Base-by-base conservation (phyloP, 2,888 invertebrate species). In the Drosophila austrosaltans region DNA sequence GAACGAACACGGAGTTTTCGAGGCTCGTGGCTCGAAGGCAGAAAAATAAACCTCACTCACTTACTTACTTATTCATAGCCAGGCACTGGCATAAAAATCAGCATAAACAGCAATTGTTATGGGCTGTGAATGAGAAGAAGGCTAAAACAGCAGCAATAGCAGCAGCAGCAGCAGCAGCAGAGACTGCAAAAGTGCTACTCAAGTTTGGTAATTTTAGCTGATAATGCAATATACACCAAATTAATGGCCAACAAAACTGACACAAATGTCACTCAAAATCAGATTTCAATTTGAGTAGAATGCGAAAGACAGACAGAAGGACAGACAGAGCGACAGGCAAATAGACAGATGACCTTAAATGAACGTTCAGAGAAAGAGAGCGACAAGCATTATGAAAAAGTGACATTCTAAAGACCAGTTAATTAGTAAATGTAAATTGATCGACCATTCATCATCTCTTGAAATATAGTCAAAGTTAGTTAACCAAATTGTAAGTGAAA, bases 61-160 rank as follows among this genome's bases (percentile, higher is more conserved):
- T 78, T 75, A 87, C 88, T 85, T 87, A 86, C 76, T 87, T 85
- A 85, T 85, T 89, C 85, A 85, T 89, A 82, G 85, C 88, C 89
- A 85, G 86, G 81, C 77, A 77, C 86, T 78, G 60, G 59, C 74
- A 86, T 86, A 86, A 88, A 86, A 86, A 86, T 86, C 88, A 88
- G 75, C 85, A 86, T 84, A 89, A 88, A 85, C 76, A 81, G 76
- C 80, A 80, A 89, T 87, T 89, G 87, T 87, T 89, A 87, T 89
- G 87, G 81, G 66, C 87, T 89, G 87, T 70, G 77, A 88, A 88
- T 79, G 74, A 48, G 48, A 48, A 48, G 75, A 70, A 74, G 79
- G 66, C 63, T 25, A 48, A 61, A 59, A 59, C 60, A 57, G 53
- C 36, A 2, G 20, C 39, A 53, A 16, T 16, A 44, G 57, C 39